Percentiles rank a stretch among this genome's conserved stretches.
Evolutionary conservation across 2,888 invertebrate species (phyloP).

Genomic region (Penaeus monodon): DNA sequence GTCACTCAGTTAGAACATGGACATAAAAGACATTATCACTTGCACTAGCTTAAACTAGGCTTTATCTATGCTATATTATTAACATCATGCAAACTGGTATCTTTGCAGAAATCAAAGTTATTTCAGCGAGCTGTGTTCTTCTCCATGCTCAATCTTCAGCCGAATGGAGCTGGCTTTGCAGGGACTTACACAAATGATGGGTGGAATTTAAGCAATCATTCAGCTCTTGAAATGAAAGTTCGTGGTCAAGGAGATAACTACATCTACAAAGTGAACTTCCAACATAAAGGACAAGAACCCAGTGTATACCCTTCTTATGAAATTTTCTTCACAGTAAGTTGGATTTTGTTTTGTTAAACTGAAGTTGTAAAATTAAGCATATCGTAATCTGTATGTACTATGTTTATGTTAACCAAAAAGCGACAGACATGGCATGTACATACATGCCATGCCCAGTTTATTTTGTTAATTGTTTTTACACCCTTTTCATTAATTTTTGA

Average conservation of each 20-base stretch:
- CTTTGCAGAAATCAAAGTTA: conserved; percentile 75
- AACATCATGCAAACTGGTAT: neutral
- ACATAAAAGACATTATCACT: too few relatives aligned
- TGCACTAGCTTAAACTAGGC: neutral
- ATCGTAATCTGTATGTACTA: too few relatives aligned
- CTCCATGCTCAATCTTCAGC: conserved; percentile 77
- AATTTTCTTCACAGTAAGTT: conserved; percentile 69
- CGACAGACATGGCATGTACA: too few relatives aligned
- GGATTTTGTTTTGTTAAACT: too few relatives aligned
- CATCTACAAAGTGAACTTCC: conserved; percentile 76
- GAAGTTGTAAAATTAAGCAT: too few relatives aligned
- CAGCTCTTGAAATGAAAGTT: conserved; percentile 73
- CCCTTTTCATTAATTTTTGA: too few relatives aligned
- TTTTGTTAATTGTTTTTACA: too few relatives aligned
- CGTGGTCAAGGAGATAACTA: conserved; percentile 76
- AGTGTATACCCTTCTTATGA: conserved; percentile 76
- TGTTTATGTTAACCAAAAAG: too few relatives aligned
- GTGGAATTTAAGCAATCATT: conserved; percentile 73
- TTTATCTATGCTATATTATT: neutral
- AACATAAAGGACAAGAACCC: conserved; percentile 74
- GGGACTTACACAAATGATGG: conserved; percentile 74
- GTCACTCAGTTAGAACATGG: too few relatives aligned
- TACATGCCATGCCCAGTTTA: too few relatives aligned
- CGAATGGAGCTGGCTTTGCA: conserved; percentile 79
- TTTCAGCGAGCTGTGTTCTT: conserved; percentile 78